Conservation (phyloP, 1,140 invertebrate species). For the Diuraphis noxia region DNA sequence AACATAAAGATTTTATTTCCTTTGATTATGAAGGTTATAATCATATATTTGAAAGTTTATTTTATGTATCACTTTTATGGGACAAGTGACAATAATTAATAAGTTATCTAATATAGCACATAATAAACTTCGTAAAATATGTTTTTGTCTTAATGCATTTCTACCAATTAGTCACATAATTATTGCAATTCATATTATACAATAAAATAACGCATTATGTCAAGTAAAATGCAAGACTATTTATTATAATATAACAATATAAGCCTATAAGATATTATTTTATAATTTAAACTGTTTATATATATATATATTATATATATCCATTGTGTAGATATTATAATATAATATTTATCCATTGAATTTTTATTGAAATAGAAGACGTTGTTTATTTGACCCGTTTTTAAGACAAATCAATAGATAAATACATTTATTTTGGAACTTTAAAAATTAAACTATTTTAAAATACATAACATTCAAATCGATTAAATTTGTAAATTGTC, state of each 20-base stretch:
- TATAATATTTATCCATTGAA: not conserved
- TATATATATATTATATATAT: too few species aligned
- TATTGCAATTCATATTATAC: not conserved
- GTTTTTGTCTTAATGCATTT: not conserved
- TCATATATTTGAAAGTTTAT: not conserved
- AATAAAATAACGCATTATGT: not conserved
- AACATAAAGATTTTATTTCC: slow-evolving; percentile 7
- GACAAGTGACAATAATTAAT: not conserved
- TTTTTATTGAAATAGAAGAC: not conserved
- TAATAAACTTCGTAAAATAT: not conserved
- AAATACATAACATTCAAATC: not conserved
- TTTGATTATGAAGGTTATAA: not conserved
- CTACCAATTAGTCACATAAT: not conserved
- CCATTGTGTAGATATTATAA: too few species aligned
- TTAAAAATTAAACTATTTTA: not conserved
- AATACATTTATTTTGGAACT: not conserved
- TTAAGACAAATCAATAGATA: not conserved
- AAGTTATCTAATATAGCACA: not conserved
- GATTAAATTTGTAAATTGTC: not conserved
- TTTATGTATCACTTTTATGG: not conserved
- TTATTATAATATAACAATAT: not conserved
- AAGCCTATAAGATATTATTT: not conserved
- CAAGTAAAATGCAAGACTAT: not conserved
- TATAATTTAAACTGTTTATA: not conserved
- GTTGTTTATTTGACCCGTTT: not conserved